These are phyloP conservation scores for Diceros bicornis DNA, from an alignment of 2,797 vertebrate genomes.

Conservation along the genomic window DNA sequence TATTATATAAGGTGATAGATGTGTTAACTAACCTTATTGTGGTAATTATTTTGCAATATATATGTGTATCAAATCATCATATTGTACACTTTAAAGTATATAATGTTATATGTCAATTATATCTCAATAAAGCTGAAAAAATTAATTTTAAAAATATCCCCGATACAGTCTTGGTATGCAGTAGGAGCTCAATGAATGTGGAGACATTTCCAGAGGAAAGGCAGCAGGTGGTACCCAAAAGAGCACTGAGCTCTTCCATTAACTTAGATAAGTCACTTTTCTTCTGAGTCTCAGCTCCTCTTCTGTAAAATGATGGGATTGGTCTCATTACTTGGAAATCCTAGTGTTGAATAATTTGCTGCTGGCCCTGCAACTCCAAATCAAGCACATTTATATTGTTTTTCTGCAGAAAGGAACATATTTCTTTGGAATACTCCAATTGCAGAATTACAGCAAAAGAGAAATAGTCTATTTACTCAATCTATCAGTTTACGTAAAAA, in stretches of 20 bases:
- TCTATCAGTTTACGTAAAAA: conserved; percentile 51
- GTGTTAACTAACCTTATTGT: neutral
- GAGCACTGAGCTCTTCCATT: neutral
- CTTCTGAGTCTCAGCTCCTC: neutral
- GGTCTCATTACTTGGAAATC: neutral
- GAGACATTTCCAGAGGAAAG: neutral
- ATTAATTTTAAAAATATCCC: neutral
- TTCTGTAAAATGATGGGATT: neutral
- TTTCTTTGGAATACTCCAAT: conserved; percentile 39
- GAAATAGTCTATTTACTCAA: conserved; percentile 52
- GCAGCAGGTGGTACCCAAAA: neutral
- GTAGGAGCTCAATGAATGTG: neutral
- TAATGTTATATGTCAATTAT: neutral
- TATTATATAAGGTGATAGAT: neutral
- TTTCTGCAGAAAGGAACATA: neutral
- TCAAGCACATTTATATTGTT: neutral
- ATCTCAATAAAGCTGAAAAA: conserved; percentile 4
- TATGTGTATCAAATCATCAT: neutral
- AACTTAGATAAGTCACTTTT: neutral
- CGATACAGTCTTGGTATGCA: neutral
- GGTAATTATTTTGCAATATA: neutral
- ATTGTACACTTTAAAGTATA: neutral
- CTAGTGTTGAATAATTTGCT: neutral
- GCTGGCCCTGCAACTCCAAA: conserved; percentile 22
- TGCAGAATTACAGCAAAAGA: neutral